phyloP scores from a whole-genome alignment of 2,113 vertebrate species.

The Triplophysa siluroides region DNA sequence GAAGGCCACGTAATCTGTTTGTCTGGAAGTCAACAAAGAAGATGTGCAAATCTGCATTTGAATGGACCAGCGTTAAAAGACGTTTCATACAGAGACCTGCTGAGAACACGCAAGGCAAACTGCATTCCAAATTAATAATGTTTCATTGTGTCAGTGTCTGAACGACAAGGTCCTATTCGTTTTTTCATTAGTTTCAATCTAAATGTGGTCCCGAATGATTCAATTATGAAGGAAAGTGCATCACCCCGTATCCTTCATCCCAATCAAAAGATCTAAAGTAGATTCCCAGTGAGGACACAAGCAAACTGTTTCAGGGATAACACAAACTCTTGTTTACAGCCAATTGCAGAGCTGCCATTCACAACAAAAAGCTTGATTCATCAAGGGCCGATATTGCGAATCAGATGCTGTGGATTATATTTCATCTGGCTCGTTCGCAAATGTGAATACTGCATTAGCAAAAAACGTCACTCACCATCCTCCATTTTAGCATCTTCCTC shows the following conservation, averaged over 20 bases:
- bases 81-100: not conserved
- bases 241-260: not conserved
- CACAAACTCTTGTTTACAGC: constrained; percentile 31
- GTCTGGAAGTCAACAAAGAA: constrained; percentile 26
- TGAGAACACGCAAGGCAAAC: constrained; percentile 12
- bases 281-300: not conserved
- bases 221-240: not conserved
- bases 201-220: constrained; percentile 4
- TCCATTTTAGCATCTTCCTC: constrained; percentile 63
- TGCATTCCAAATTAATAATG: constrained; percentile 26
- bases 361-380: constrained; percentile 30
- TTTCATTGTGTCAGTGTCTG: not conserved
- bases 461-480: constrained; percentile 71
- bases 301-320: constrained; percentile 12
- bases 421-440: constrained; percentile 16
- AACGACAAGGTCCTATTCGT: constrained; percentile 19
- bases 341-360: constrained; percentile 34
- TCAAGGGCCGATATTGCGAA: not conserved
- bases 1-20: constrained; percentile 38
- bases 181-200: constrained; percentile 13
- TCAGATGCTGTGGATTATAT: constrained; percentile 17
- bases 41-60: constrained; percentile 10
- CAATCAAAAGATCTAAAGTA: constrained; percentile 25
- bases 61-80: constrained; percentile 28
- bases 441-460: constrained; percentile 1